phyloP scores from a whole-genome alignment of 2,113 vertebrate species.

The Centropus bengalensis region DNA sequence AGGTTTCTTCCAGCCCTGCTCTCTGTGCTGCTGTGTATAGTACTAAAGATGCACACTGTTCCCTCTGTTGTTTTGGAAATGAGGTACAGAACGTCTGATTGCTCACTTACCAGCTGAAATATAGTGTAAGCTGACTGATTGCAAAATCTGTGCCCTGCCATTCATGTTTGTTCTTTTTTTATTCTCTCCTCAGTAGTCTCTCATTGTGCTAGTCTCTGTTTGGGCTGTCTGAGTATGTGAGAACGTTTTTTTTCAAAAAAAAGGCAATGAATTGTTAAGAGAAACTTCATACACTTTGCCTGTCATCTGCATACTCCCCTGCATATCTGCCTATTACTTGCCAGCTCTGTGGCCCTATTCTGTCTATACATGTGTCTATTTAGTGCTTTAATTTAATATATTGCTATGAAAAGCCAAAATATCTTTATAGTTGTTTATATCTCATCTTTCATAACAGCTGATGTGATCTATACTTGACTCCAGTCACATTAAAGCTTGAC shows the following conservation, averaged over 20 bases:
- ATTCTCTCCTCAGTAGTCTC: neutral
- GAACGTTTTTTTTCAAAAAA: neutral
- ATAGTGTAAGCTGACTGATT: neutral
- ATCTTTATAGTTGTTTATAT: neutral
- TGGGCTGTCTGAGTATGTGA: slow-evolving; percentile 25
- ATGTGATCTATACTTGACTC: neutral
- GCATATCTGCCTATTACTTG: neutral
- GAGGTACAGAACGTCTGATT: neutral
- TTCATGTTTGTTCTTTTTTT: slow-evolving; percentile 37
- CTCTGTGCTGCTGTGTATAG: neutral
- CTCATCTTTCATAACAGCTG: neutral
- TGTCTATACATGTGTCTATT: neutral
- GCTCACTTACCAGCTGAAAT: slow-evolving; percentile 28
- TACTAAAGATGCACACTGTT: neutral
- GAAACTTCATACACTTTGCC: neutral
- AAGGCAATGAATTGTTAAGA: neutral
- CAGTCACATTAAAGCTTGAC: neutral
- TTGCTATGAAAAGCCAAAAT: neutral
- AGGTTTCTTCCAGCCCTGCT: neutral
- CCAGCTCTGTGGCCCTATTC: neutral
- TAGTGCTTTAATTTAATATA: neutral
- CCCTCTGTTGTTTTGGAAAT: neutral
- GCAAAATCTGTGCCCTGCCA: slow-evolving; percentile 1
- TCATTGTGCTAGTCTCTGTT: slow-evolving; percentile 28
- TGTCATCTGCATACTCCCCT: neutral